These are phyloP conservation scores for Amphimallon solstitiale DNA, from an alignment of 2,888 invertebrate species.

Conservation along the genomic window DNA sequence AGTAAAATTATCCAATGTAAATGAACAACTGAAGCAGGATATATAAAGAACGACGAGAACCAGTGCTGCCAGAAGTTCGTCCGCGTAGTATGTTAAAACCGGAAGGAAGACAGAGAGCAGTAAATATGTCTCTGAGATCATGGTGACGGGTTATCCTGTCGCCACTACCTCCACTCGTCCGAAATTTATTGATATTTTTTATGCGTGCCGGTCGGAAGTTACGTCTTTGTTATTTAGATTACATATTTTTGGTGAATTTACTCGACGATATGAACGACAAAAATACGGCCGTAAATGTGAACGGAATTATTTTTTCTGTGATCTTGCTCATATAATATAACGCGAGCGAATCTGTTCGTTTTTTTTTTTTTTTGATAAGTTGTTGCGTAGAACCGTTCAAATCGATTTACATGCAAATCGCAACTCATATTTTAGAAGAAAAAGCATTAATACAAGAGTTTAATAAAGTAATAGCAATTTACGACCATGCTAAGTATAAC, in stretches of 20 bases:
- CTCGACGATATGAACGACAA: constrained; percentile 28
- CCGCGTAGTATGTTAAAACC: constrained; percentile 45
- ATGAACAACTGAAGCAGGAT: not conserved
- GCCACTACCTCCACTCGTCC: constrained; percentile 41
- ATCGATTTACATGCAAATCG: constrained; percentile 33
- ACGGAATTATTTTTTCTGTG: constrained; percentile 25
- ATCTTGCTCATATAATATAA: constrained; percentile 21
- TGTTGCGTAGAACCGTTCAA: constrained; percentile 31
- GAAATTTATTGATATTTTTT: constrained; percentile 48
- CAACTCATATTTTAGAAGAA: constrained; percentile 26
- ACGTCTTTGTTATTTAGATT: constrained; percentile 41
- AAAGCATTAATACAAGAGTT: constrained; percentile 31
- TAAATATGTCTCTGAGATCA: constrained; percentile 54
- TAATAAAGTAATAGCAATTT: constrained; percentile 34
- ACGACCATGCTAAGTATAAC: constrained; percentile 24
- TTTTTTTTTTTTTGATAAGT: constrained; percentile 25
- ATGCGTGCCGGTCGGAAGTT: constrained; percentile 44
- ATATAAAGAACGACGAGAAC: constrained; percentile 43
- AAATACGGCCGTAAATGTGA: constrained; percentile 24
- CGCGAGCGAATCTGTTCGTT: constrained; percentile 26
- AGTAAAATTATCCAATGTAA: not conserved
- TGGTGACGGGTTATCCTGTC: constrained; percentile 50
- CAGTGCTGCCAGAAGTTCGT: constrained; percentile 48
- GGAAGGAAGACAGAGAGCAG: constrained; percentile 54
- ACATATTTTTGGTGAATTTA: constrained; percentile 35